Conservation (phyloP, 2,113 vertebrate species). For the Plecotus auritus region DNA sequence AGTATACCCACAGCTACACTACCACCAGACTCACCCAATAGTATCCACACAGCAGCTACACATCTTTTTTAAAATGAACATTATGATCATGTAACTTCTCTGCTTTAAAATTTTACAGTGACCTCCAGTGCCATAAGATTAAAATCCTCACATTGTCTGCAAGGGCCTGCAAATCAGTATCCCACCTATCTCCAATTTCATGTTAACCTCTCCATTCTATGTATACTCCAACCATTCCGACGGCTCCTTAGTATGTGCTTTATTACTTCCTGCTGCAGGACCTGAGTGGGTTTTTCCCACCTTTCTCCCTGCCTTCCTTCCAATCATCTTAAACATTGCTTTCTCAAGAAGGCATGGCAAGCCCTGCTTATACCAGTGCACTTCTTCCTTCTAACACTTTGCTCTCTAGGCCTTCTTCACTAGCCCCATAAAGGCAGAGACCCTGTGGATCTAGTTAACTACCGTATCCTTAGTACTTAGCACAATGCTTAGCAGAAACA, state of each 20-base stretch:
- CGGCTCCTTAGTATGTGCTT: neutral
- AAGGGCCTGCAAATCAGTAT: neutral
- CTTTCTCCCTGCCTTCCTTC: neutral
- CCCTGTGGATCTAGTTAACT: neutral
- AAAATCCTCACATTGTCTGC: neutral
- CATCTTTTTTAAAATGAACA: slow-evolving; percentile 19
- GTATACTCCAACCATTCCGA: neutral
- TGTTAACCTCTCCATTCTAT: neutral
- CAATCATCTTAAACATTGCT: neutral
- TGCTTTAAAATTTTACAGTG: neutral
- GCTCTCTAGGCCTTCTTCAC: neutral
- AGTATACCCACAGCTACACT: neutral
- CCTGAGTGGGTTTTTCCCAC: neutral
- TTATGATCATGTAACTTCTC: neutral
- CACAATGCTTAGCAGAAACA: neutral
- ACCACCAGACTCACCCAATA: neutral
- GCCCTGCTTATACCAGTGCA: neutral
- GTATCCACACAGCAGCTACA: neutral
- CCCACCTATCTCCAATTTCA: neutral
- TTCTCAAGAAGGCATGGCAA: neutral
- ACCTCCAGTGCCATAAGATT: neutral
- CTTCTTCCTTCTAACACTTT: neutral
- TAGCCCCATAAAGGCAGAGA: neutral
- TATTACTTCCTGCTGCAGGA: neutral
- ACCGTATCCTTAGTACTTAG: neutral